Base-by-base conservation (phyloP, 2,888 invertebrate genomes). In the Archips xylosteana region DNA sequence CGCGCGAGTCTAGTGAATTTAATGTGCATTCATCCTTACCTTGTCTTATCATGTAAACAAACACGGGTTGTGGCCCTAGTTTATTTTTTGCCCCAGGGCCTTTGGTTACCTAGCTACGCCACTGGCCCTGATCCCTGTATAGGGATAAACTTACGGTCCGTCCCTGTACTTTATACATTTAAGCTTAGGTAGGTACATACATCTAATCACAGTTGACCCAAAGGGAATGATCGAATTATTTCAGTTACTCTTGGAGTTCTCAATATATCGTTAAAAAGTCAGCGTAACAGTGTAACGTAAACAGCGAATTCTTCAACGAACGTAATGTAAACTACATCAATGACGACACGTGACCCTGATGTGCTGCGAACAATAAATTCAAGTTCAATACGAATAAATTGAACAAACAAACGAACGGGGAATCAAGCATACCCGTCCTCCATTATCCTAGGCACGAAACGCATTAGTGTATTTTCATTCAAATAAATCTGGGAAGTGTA, bases 371-470 rank as follows among this genome's bases (percentile, higher is more conserved):
- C 51, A 69, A 74, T 74, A 74, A 49, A 73, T 68, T 60, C 51
- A 61, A 74, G 60, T 70, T 73, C 64, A n/a, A 60, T 60, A 45
- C 51, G 61, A 70, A 74, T 54, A 60, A 69, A 74, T 61, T 61
- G 34, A 54, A 61, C 15, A 70, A 70, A 61, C 51, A 74, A 65
- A 61, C 66, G 15, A 36, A 45, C 15, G 10, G 10, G n/a, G n/a
- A 45, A 23, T 34, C 13, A 12, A 49, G n/a, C 49, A 49, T 49
- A n/a, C 49, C n/a, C 71, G 54, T 57, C 47, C 51, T 32, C 47
- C 59, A 69, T 73, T 68, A 64, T 36, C 49, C 49, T 45, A 8
- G 59, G 13, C 51, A 62, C 49, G 23, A 54, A 73, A 70, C 69
- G 60, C 69, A 61, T 65, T 74, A 64, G 45, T n/a, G 65, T 66